Evolutionary conservation across 2,113 vertebrate genomes (phyloP).

Genomic region (Burhinus bistriatus): DNA sequence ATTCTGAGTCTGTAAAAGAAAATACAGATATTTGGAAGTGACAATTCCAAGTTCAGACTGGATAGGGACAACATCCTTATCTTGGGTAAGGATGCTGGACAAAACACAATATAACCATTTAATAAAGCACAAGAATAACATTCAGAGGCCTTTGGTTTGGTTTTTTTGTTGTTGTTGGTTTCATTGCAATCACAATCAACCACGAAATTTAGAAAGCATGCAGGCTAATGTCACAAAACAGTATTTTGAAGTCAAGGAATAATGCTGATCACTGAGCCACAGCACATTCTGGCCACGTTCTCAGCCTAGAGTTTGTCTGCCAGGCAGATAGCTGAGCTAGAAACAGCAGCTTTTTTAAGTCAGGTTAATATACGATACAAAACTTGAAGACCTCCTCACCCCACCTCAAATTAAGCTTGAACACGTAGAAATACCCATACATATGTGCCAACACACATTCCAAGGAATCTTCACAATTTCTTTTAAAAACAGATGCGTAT

Average conservation of each 20-base stretch:
- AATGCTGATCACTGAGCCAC: background rate
- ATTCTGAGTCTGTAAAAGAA: background rate
- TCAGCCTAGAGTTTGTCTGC: background rate
- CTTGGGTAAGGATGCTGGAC: background rate
- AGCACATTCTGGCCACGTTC: background rate
- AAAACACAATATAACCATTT: background rate
- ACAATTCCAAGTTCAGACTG: background rate
- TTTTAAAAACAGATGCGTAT: background rate
- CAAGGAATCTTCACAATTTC: background rate
- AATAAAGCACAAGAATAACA: background rate
- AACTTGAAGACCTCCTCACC: background rate
- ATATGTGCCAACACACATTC: background rate
- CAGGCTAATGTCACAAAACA: background rate
- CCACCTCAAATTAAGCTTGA: background rate
- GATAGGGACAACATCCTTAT: background rate
- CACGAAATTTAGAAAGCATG: background rate
- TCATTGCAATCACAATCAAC: background rate
- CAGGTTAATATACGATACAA: background rate
- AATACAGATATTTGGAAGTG: background rate
- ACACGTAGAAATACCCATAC: background rate
- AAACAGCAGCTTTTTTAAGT: background rate
- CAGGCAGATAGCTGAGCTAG: background rate
- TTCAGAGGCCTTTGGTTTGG: background rate
- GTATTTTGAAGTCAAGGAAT: background rate
- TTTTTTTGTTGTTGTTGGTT: background rate